Conservation (phyloP, 1,140 invertebrate species). For the Stenopsyche tienmushanensis region DNA sequence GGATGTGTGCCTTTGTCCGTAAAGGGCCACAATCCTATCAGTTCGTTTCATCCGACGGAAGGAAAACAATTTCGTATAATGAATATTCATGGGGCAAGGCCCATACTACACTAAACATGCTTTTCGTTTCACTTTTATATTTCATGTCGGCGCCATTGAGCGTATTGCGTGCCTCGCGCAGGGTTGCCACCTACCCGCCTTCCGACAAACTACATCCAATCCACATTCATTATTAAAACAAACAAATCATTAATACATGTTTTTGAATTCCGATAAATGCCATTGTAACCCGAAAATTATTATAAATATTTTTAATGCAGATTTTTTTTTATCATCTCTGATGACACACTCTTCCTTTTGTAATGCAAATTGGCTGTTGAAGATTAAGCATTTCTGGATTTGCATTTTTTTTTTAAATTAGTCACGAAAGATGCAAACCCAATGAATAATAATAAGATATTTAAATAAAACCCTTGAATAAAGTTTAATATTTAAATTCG, state of each 20-base stretch:
- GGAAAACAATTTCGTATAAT: conserved; percentile 29
- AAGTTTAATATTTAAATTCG: no score
- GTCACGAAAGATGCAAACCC: no score
- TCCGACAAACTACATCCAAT: background rate
- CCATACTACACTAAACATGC: conserved; percentile 8
- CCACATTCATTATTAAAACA: background rate
- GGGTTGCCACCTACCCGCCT: no score
- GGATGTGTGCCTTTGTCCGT: no score
- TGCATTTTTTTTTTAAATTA: no score
- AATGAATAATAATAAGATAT: no score
- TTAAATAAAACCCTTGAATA: no score
- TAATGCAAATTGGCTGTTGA: background rate
- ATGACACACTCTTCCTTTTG: background rate
- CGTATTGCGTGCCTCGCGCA: background rate
- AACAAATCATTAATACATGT: background rate
- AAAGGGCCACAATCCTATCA: conserved; percentile 9
- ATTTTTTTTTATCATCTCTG: background rate
- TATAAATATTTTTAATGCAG: background rate
- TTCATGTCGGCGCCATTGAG: conserved; percentile 14
- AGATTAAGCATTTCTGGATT: no score
- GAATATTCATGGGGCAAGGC: conserved; percentile 29
- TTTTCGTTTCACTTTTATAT: conserved; percentile 27
- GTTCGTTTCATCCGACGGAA: conserved; percentile 6
- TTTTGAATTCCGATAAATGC: background rate
- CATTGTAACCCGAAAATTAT: background rate